A percentile compares a stretch with the other conserved stretches of the same genome.
phyloP scores from a whole-genome alignment of 92 coral and sea anemone genomes.

The Diadumene lineata region DNA sequence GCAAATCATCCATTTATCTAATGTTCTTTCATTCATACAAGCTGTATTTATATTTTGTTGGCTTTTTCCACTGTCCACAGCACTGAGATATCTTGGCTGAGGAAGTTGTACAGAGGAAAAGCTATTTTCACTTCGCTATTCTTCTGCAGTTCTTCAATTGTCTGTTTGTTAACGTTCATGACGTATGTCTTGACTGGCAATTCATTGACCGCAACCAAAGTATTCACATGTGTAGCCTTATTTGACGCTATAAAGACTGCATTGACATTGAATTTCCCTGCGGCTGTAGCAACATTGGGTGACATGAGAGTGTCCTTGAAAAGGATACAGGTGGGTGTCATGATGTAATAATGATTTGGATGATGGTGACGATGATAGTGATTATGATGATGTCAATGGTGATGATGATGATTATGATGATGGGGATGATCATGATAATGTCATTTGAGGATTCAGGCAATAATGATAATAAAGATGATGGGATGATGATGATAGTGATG shows the following conservation, averaged over 20 bases:
- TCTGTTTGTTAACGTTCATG: slow-evolving; percentile 39
- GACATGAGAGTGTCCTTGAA: slow-evolving; percentile 33
- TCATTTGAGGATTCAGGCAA: too few species aligned
- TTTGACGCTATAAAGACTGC: slow-evolving; percentile 27
- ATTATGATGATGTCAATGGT: too few species aligned
- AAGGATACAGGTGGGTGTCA: slow-evolving; percentile 23
- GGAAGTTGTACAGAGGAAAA: slow-evolving; percentile 18
- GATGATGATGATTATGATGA: too few species aligned
- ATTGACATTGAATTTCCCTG: slow-evolving; percentile 32
- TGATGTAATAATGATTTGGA: too few species aligned
- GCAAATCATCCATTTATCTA: too few species aligned
- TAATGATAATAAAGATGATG: too few species aligned
- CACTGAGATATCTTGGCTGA: slow-evolving; percentile 28
- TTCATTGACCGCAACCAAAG: slow-evolving; percentile 15
- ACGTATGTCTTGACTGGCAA: slow-evolving; percentile 37
- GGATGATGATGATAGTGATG: too few species aligned
- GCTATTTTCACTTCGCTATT: slow-evolving; percentile 29
- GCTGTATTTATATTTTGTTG: not conserved
- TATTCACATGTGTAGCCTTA: slow-evolving; percentile 42
- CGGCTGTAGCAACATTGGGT: slow-evolving; percentile 25
- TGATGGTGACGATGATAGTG: too few species aligned
- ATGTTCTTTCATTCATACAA: too few species aligned
- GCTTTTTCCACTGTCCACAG: not conserved
- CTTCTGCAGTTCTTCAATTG: slow-evolving; percentile 40
- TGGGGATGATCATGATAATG: too few species aligned